Evolutionary conservation across 2,888 invertebrate species (phyloP).

Genomic region (Fragum whitleyi): DNA sequence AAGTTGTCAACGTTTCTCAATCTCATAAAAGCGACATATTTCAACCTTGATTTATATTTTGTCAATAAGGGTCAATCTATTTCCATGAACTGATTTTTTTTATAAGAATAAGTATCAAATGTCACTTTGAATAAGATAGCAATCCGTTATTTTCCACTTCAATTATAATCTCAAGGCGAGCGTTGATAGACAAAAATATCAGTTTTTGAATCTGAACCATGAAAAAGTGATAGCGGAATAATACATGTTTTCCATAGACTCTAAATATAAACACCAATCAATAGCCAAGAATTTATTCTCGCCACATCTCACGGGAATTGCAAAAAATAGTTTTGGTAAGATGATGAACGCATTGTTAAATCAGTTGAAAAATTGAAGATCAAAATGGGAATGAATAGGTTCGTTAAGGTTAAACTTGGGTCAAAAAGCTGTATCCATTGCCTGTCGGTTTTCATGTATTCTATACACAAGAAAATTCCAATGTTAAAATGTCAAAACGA

Average conservation of each 20-base stretch:
- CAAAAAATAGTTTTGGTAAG: neutral
- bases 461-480: too few species aligned
- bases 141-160: neutral
- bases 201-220: neutral
- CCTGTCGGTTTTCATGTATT: too few species aligned
- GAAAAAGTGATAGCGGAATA: neutral
- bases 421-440: neutral
- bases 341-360: constrained; percentile 1
- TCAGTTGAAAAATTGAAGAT: neutral
- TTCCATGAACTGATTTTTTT: neutral
- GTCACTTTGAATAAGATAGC: neutral
- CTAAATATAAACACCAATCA: neutral
- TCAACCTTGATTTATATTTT: neutral
- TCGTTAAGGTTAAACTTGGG: neutral
- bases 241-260: neutral
- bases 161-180: neutral
- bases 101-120: neutral
- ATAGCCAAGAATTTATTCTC: neutral
- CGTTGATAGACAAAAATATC: neutral
- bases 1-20: too few species aligned
- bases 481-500: too few species aligned
- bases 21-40: too few species aligned
- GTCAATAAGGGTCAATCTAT: neutral
- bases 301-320: neutral
- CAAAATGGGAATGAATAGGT: neutral